Evolutionary conservation across 2,113 vertebrate genomes (phyloP).

Genomic region (Antidorcas marsupialis): DNA sequence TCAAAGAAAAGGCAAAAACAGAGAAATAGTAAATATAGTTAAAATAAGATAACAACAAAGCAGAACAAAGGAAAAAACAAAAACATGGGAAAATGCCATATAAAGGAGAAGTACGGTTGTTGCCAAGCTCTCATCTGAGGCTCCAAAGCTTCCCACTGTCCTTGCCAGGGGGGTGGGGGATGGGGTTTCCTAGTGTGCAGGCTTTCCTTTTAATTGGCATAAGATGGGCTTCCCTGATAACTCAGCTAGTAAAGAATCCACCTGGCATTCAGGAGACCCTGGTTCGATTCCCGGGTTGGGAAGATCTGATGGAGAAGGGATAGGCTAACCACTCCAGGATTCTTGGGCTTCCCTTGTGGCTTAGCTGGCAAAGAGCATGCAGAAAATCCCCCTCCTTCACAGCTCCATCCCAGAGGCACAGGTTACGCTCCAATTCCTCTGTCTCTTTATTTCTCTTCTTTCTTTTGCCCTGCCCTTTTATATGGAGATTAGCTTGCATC

Average conservation of each 20-base stretch:
- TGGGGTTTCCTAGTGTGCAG: rapidly evolving
- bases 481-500: neutral
- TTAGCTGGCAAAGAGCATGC: neutral
- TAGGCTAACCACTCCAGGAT: neutral
- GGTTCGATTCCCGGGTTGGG: neutral
- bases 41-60: neutral
- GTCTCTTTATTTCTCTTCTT: neutral
- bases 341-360: neutral
- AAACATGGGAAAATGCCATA: neutral
- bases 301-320: neutral
- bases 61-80: neutral
- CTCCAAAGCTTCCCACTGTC: neutral
- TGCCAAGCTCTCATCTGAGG: neutral
- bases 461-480: neutral
- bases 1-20: neutral
- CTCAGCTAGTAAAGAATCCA: neutral
- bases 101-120: neutral
- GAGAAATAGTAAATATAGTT: neutral
- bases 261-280: neutral
- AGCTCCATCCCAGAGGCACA: neutral
- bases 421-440: neutral
- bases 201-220: too few relatives aligned
- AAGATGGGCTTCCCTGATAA: neutral
- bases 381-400: neutral
- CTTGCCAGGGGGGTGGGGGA: rapidly evolving